These are phyloP conservation scores for Caenorhabditis elegans DNA, from an alignment of 1,140 invertebrate genomes.

Conservation along the genomic window WBcel235 BX284606.5:7511001-7511500, in stretches of 20 bases:
- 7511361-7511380: not conserved
- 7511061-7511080: not conserved
- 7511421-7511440: not conserved
- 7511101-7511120: not conserved
- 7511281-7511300: not conserved
- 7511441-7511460: not conserved
- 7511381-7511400: constrained; percentile 22
- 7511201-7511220: not conserved
- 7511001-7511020: not conserved
- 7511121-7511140: constrained; percentile 11
- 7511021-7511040: not conserved
- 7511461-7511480: not conserved
- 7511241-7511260: not conserved
- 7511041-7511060: not conserved
- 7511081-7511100: too few species aligned
- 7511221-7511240: constrained; percentile 4
- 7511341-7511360: not conserved
- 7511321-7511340: constrained; percentile 6
- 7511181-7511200: not conserved
- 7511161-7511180: not conserved
- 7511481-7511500: not conserved
- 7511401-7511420: not conserved
- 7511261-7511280: too few species aligned
- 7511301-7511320: not conserved
- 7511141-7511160: constrained; percentile 9